Percentiles rank a stretch among this genome's conserved stretches.
Conservation (phyloP, 2,113 vertebrate species). For the Oriolus oriolus region DNA sequence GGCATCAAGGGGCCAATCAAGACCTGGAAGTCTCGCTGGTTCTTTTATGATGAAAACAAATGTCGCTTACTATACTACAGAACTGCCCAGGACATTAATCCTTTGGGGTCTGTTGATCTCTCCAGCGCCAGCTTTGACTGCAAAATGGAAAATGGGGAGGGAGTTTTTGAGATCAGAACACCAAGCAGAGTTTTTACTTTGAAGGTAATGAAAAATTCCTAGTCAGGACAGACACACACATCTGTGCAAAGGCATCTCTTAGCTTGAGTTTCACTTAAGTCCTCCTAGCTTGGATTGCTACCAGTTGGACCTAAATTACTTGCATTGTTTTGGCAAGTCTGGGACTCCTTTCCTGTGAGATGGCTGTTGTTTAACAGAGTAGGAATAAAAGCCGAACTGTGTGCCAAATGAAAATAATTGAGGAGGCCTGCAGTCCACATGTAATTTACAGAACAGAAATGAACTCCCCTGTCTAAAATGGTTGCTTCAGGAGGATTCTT, state of each 20-base stretch:
- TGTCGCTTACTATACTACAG: constrained; percentile 86
- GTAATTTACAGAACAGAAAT: neutral
- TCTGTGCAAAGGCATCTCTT: neutral
- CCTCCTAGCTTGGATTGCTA: neutral
- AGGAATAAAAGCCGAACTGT: neutral
- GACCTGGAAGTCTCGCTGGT: constrained; percentile 94
- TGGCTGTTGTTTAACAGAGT: neutral
- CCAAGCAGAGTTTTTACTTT: constrained; percentile 81
- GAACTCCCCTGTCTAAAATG: neutral
- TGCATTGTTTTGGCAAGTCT: neutral
- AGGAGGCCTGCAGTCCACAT: neutral
- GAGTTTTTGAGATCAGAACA: constrained; percentile 89
- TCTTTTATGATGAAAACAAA: constrained; percentile 84
- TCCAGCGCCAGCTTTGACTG: constrained; percentile 79
- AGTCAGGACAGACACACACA: neutral
- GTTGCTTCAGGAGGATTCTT: neutral
- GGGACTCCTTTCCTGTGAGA: neutral
- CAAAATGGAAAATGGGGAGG: constrained; percentile 78
- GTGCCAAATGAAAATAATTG: neutral
- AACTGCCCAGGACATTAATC: constrained; percentile 83
- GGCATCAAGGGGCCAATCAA: constrained; percentile 84
- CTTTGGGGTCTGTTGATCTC: constrained; percentile 84
- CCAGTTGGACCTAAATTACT: neutral
- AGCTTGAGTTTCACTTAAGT: neutral
- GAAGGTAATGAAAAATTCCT: constrained; percentile 74